Base-by-base conservation (phyloP, 2,888 invertebrate genomes). In the Cosmorhoe ocellata region DNA sequence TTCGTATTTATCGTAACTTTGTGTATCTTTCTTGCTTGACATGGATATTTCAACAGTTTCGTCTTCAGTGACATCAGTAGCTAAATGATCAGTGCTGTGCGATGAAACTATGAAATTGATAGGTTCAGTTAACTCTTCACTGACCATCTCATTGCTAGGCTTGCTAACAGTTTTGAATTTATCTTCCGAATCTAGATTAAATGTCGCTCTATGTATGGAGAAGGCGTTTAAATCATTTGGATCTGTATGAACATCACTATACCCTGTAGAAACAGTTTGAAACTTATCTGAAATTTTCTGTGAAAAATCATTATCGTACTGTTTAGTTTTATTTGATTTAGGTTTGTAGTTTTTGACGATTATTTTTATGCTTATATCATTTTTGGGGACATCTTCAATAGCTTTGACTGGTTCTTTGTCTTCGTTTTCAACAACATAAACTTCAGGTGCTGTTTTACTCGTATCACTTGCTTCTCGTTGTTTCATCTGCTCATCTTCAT, bases 351-450 rank as follows among this genome's bases (percentile, higher is more conserved):
- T 83, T 51, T 80, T 82, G 34, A 87, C 78, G 3, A 79, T 48
- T 38, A 87, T 84, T 50, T 74, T 77, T 32, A 87, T 80, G 24
- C 81, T 81, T 2, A 86, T 67, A 54, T 81, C 78, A 44, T 79
- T 81, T 58, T 75, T 79, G n/a, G 64, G 59, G 22, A 24, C 14
- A 24, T 71, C 59, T 22, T 66, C 66, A 42, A 47, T 49, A n/a
- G 54, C 11, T 5, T 58, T 52, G 28, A 58, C 53, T n/a, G 49
- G 46, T 27, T 58, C 53, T 38, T 61, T 56, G 5, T 43, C 45
- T 27, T 64, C 64, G 12, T 73, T 67, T 51, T 78, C 74, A 0
- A 76, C 39, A 2, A 75, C 28, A 28, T 66, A 82, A 8, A 83
- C 63, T 22, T 77, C 72, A 48, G 77, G 76, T 1, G 64, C 48